Conservation (phyloP, 35 echinoderm and acorn worm genomes). For the Apostichopus californicus region DNA sequence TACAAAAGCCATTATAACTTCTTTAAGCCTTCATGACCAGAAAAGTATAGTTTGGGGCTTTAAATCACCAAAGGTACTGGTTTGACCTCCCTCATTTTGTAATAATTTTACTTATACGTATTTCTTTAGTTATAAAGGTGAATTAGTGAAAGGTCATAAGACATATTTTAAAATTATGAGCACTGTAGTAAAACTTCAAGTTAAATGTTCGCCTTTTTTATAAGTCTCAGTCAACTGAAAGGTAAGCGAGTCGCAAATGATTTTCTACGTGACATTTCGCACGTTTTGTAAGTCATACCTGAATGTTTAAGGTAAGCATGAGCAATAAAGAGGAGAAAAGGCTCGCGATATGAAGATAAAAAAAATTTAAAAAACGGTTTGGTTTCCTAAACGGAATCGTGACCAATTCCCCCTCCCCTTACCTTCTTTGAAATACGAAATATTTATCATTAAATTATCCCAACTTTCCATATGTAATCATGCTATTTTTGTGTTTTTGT, state of each 20-base stretch:
- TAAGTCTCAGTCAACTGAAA: neutral
- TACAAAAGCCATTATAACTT: too few species aligned
- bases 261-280: slow-evolving; percentile 1
- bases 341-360: neutral
- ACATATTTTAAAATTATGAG: neutral
- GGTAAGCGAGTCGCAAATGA: neutral
- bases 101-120: neutral
- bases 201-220: neutral
- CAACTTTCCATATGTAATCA: too few species aligned
- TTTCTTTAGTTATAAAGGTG: neutral
- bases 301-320: too few species aligned
- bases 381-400: too few species aligned
- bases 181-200: neutral
- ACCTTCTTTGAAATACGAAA: neutral
- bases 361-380: neutral
- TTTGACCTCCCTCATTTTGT: neutral
- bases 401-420: neutral
- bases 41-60: too few species aligned
- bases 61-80: neutral
- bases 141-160: neutral
- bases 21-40: too few species aligned
- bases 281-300: neutral
- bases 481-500: too few species aligned
- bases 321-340: too few species aligned
- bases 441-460: too few species aligned